phyloP scores from a whole-genome alignment of 2,797 vertebrate species.

The Xiphophorus birchmanni region DNA sequence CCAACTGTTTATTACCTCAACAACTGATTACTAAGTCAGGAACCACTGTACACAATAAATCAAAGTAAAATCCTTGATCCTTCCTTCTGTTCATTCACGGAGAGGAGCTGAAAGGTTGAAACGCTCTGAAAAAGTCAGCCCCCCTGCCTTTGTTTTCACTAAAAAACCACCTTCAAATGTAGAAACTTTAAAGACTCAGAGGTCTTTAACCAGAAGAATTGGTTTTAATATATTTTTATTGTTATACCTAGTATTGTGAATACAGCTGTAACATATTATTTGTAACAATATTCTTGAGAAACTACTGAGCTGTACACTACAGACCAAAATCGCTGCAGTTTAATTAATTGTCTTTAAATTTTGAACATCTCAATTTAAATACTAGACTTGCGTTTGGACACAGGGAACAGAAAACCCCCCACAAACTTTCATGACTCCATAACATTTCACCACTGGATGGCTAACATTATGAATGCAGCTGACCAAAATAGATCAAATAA shows the following conservation, averaged over 20 bases:
- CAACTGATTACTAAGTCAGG: slow-evolving; percentile 33
- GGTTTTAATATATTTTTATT: slow-evolving; percentile 7
- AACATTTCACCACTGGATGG: not conserved
- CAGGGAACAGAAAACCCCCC: not conserved
- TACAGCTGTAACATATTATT: not conserved
- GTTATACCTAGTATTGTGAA: not conserved
- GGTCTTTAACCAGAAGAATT: slow-evolving; percentile 1
- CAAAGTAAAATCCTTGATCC: slow-evolving; percentile 51
- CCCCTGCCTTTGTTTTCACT: slow-evolving; percentile 17
- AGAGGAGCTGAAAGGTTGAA: slow-evolving; percentile 22
- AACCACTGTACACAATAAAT: slow-evolving; percentile 28
- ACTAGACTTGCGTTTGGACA: not conserved
- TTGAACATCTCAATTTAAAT: not conserved
- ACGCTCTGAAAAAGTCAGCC: slow-evolving; percentile 41
- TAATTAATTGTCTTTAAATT: not conserved
- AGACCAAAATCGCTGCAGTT: not conserved
- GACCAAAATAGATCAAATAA: not conserved
- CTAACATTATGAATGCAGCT: not conserved
- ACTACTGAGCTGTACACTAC: not conserved
- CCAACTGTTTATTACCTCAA: slow-evolving; percentile 53
- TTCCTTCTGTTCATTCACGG: slow-evolving; percentile 42
- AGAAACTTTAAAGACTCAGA: slow-evolving; percentile 12
- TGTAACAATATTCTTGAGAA: not conserved
- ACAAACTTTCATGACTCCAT: not conserved
- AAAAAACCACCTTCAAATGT: slow-evolving; percentile 8